Base-by-base conservation (phyloP, 1,140 invertebrate genomes). In the Myzus persicae region DNA sequence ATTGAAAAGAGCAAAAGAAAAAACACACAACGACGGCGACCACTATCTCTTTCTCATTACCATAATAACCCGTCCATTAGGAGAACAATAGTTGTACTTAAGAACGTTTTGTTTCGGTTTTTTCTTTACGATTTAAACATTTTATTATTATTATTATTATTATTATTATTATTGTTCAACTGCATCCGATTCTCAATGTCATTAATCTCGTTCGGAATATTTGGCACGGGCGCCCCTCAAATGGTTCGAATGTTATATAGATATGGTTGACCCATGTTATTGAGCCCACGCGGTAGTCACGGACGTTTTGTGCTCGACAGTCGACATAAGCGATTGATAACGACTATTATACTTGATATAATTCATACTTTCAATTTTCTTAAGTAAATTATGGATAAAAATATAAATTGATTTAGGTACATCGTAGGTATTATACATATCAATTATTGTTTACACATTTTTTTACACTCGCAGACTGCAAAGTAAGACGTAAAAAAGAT, bases 61-160 rank as follows among this genome's bases (percentile, higher is more conserved):
- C 91, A 93, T 93, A 93, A 93, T 93, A 84, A 93, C 91, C 91
- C 81, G 91, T 93, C 46, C 81, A 93, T 85, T 93, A 93, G 48
- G 91, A 93, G 91, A 93, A 93, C 91, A 93, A 93, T 93, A 93
- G 91, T 93, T 93, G 54, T 93, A 54, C 91, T 81, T 92, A 84
- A 11, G 31, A 93, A 54, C 91, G 46, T 84, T 93, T 93, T 93
- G 36, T 93, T 93, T 92, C n/a, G 31, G 4, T 20, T 46, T 48
- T 92, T 76, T 91, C 36, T 46, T 91, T 46, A 22, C 31, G 8
- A 51, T 90, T 91, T 36, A 54, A 89, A n/a, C 44, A 38, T 42
- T 91, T 91, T 91, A 84, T 91, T 24, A 38, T 90, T 90, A 38
- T 59, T 22, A 54, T 42, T 40, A 42, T 59, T 81, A 36, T 46